A percentile compares a stretch with the other conserved stretches of the same genome.
These are phyloP conservation scores for Beaufortia kweichowensis DNA, from an alignment of 2,113 vertebrate genomes.

Conservation along the genomic window DNA sequence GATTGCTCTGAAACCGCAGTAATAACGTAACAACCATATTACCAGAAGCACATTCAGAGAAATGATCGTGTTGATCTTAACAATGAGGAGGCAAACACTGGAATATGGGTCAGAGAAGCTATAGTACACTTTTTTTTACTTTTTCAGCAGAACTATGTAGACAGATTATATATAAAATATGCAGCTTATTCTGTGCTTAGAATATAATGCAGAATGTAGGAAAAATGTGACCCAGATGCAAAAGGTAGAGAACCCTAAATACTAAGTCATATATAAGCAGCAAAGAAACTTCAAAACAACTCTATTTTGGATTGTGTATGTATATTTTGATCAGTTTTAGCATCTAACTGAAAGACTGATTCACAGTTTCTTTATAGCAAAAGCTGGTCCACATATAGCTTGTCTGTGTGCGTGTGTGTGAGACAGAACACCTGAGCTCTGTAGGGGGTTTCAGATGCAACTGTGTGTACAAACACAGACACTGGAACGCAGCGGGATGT, in stretches of 20 bases:
- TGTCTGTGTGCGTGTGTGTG: background rate
- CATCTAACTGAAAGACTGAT: background rate
- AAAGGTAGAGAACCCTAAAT: too few species aligned
- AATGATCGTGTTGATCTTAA: background rate
- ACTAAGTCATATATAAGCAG: too few species aligned
- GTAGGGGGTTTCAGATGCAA: constrained; percentile 10
- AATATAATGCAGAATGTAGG: too few species aligned
- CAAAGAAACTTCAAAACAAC: too few species aligned
- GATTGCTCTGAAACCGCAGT: background rate
- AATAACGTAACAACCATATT: background rate
- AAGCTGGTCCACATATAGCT: background rate
- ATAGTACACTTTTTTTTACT: too few species aligned
- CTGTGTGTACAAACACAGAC: constrained; percentile 11
- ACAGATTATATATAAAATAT: too few species aligned
- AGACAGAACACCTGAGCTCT: constrained; percentile 21
- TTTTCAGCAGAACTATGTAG: too few species aligned
- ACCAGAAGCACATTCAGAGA: background rate
- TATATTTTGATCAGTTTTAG: too few species aligned
- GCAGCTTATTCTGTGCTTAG: too few species aligned
- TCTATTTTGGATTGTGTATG: too few species aligned
- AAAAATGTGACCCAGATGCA: too few species aligned
- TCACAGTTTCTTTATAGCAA: background rate
- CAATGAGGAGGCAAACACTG: background rate
- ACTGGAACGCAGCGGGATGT: background rate
- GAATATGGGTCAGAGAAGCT: background rate